Base-by-base conservation (phyloP, 2,113 vertebrate species). In the Tympanuchus pallidicinctus region DNA sequence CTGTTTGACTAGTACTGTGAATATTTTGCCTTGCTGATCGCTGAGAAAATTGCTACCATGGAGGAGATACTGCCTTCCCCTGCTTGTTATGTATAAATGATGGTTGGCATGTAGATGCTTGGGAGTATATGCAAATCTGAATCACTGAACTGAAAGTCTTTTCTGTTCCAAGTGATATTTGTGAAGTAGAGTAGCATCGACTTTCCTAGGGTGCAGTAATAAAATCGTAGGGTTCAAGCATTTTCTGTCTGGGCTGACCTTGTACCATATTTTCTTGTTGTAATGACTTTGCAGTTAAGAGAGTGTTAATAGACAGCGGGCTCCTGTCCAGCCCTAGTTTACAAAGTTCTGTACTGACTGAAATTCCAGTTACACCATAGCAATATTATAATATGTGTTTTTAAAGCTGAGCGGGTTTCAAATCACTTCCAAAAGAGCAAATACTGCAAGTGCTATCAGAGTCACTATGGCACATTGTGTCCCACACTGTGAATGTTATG, bases 401-500 rank as follows among this genome's bases (percentile, higher is more conserved):
- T 60, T 56, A 88, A 86, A 74, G 79, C 30, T 6, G 3, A 63
- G 38, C 1, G 1, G 7, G 5, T 63, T 71, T 80, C 60, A 83
- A 30, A 27, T 77, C 50, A 4, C 64, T 76, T 90, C 64, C 73
- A 70, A 59, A 77, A 83, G 72, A 38, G 64, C 36, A 89, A 66
- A 32, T 38, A 47, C 28, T 63, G 45, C 38, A 27, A 85, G 57
- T 61, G 78, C 48, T 32, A 82, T 18, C 82, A 47, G 64, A 83
- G 60, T 3, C 2, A 17, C 80, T 77, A 22, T 77, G 69, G 79
- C 79, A 76, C 36, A 2, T 48, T 0, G 1, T 61, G n/a, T 84
- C 74, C 91, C 74, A 65, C 81, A 52, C 71, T n/a, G 59, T 66
- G 82, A 76, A 61, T 88, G 74, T 81, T 45, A 21, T 90, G 76